phyloP scores from a whole-genome alignment of 2,888 invertebrate species.

The Harpalus rufipes region DNA sequence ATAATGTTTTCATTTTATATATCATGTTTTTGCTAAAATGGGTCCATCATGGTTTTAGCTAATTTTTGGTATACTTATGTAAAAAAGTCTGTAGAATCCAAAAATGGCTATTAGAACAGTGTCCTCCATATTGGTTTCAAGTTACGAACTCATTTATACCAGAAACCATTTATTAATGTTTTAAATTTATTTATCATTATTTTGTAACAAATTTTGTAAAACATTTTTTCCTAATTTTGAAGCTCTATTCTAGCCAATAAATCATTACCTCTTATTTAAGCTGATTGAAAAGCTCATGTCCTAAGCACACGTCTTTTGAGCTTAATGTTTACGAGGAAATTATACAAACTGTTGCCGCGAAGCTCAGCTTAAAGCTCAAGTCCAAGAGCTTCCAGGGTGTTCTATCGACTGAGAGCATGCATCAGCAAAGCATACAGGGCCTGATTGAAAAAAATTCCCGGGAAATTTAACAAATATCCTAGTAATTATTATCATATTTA shows the following conservation, averaged over 20 bases:
- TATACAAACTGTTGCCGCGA: conserved; percentile 61
- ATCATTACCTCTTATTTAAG: conserved; percentile 37
- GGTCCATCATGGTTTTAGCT: not conserved
- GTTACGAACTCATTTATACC: not conserved
- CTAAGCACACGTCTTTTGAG: conserved; percentile 46
- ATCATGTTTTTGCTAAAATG: not conserved
- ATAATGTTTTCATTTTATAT: no score
- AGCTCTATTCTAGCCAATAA: not conserved
- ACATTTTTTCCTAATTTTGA: not conserved
- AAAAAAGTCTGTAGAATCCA: not conserved
- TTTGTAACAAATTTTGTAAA: no score
- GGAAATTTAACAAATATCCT: not conserved
- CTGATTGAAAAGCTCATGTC: conserved; percentile 50
- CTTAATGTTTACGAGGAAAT: conserved; percentile 61
- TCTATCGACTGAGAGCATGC: conserved; percentile 22
- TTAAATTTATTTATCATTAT: no score
- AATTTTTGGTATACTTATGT: not conserved
- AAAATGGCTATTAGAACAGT: not conserved
- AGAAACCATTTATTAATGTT: no score
- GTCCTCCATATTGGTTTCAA: not conserved
- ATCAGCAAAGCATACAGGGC: not conserved
- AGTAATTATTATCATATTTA: no score
- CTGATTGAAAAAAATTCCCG: not conserved
- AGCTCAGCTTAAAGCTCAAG: conserved; percentile 31
- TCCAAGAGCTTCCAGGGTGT: not conserved